A percentile compares a stretch with the other conserved stretches of the same genome.
These are phyloP conservation scores for Heliconius hermathena DNA, from an alignment of 1,140 invertebrate genomes.

Conservation along the genomic window DNA sequence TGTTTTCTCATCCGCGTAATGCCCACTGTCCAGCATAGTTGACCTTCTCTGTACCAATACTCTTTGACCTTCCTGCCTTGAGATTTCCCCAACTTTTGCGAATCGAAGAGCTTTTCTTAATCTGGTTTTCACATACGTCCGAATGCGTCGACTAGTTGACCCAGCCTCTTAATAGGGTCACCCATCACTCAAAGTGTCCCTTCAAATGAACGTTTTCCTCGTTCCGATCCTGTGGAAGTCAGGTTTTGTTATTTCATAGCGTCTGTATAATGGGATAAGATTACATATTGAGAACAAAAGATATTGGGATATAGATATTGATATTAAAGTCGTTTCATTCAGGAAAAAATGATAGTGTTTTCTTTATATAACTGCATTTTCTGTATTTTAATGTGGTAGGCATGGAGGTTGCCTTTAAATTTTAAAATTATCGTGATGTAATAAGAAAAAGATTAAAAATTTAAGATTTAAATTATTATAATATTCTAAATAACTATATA, in stretches of 20 bases:
- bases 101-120: constrained; percentile 26
- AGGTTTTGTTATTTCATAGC: constrained; percentile 40
- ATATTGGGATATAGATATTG: constrained; percentile 12
- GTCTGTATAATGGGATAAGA: constrained; percentile 15
- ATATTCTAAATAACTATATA: no score
- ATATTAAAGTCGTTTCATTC: background rate
- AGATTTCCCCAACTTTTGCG: background rate
- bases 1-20: constrained; percentile 42
- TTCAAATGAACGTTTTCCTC: constrained; percentile 43
- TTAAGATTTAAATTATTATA: no score
- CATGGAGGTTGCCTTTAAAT: no score
- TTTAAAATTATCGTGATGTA: no score
- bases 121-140: constrained; percentile 33
- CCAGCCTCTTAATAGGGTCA: constrained; percentile 43
- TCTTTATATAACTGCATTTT: background rate
- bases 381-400: no score
- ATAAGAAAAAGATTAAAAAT: no score
- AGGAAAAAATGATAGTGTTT: background rate
- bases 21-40: constrained; percentile 19
- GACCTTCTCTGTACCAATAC: constrained; percentile 25
- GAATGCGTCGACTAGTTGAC: constrained; percentile 41
- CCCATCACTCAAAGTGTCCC: constrained; percentile 44
- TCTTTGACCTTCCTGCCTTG: background rate
- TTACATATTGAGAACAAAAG: background rate
- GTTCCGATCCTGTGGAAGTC: constrained; percentile 37